A percentile compares a stretch with the other conserved stretches of the same genome.
Conservation (phyloP, 1,140 invertebrate genomes). For the Dendroctonus valens region DNA sequence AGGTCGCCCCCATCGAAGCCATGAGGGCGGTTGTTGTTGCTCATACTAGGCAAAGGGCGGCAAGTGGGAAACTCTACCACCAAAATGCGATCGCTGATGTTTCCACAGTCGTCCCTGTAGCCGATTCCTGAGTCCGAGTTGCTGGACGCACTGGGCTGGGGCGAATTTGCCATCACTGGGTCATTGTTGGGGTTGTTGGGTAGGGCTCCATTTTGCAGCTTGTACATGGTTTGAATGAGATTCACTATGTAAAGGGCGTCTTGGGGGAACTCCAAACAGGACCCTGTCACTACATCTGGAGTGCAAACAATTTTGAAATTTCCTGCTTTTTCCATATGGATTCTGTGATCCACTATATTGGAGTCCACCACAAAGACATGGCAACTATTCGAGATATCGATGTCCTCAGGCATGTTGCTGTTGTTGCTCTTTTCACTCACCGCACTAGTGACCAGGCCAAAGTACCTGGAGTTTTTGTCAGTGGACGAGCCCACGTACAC, state of each 20-base stretch:
- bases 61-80: conserved; percentile 71
- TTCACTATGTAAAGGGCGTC: conserved; percentile 85
- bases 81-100: conserved; percentile 77
- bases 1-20: conserved; percentile 42
- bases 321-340: conserved; percentile 73
- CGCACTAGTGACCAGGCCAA: conserved; percentile 86
- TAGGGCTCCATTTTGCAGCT: conserved; percentile 50
- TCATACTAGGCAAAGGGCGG: conserved; percentile 35
- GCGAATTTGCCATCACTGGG: conserved; percentile 63
- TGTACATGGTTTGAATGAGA: conserved; percentile 65
- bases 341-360: conserved; percentile 75
- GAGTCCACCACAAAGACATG: conserved; percentile 94
- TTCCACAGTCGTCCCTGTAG: conserved; percentile 65
- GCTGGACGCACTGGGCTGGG: conserved; percentile 83
- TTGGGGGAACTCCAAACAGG: conserved; percentile 85
- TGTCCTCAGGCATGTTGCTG: conserved; percentile 47
- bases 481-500: conserved; percentile 87
- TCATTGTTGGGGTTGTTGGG: conserved; percentile 39
- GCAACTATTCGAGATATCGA: conserved; percentile 79
- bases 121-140: conserved; percentile 95
- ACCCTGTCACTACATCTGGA: conserved; percentile 59
- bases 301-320: conserved; percentile 79
- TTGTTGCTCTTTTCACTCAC: conserved; percentile 50
- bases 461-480: conserved; percentile 87
- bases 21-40: conserved; percentile 42